Evolutionary conservation across 1,140 invertebrate genomes (phyloP), one percentile per base, ranked within the genome.

Genomic region (Heterodera schachtii): DNA sequence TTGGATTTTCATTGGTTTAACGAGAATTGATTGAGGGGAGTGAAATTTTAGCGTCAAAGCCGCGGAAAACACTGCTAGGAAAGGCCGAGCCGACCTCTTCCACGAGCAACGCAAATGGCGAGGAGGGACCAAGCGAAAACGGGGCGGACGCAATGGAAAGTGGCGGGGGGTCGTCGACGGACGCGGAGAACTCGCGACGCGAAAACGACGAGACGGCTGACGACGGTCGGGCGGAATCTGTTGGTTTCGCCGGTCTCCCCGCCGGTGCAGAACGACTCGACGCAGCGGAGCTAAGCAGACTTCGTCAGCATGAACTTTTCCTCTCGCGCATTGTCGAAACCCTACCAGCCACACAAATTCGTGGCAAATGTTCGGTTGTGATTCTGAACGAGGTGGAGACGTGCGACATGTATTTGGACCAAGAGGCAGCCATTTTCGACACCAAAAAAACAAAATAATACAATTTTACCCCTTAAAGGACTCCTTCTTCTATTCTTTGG

Each of bases 401-500:
- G 84, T 92, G 97, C 86, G 92, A 94, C 86, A 96, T 95, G 90
- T 99, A 99, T 92, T 93, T 98, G 84, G 95, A 95, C 92, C 96
- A 96, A 93, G 96, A 98, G 70, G 74, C 43, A 11, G 8, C 21
- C 11, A 49, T 78, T 47, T n/a, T 66, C 90, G 95, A 93, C 31
- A 31, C 31, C 31, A 31, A 31, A 0, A 31, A 31, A 31, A 31
- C 31, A 31, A 31, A 31, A 31, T 93, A 16, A 44, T 47, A 43
- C 19, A 67, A 43, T 41, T 46, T 3, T 46, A 44, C 0, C 64
- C 44, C 19, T 78, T 64, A n/a, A 3, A 81, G 93, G 96, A 99
- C 91, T 94, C 95, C 90, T 99, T 99, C 93, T 99, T 98, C 91
- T 99, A 99, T 92, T 98, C 97, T 90, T 93, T 99, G 90, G 97